Conservation (phyloP, 2,797 vertebrate species). For the Anguilla megastoma region DNA sequence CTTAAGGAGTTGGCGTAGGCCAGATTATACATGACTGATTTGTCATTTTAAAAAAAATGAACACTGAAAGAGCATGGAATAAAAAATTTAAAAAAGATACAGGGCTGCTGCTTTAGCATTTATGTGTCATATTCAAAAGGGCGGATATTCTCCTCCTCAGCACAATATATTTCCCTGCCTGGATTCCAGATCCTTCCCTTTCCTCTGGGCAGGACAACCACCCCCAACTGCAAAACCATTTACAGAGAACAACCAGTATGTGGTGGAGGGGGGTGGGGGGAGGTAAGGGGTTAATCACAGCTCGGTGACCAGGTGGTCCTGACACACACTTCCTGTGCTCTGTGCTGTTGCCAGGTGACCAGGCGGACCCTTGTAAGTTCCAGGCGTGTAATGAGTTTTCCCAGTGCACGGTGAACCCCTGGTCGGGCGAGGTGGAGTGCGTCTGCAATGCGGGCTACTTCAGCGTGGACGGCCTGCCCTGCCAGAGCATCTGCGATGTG, state of each 20-base stretch:
- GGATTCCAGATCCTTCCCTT: not conserved
- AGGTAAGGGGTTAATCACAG: not conserved
- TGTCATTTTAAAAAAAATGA: not conserved
- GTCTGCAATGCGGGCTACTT: conserved; percentile 86
- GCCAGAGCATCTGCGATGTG: conserved; percentile 88
- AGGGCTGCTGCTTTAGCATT: too few relatives aligned
- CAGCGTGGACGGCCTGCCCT: conserved; percentile 86
- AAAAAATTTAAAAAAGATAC: not conserved
- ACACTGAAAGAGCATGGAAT: not conserved
- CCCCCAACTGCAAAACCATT: not conserved
- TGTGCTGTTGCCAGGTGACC: conserved; percentile 75
- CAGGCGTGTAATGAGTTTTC: conserved; percentile 94
- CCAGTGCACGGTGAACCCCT: conserved; percentile 81
- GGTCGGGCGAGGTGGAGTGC: conserved; percentile 90
- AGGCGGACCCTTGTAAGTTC: conserved; percentile 93
- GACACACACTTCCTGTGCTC: not conserved
- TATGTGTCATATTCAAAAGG: not conserved
- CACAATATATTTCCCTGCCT: not conserved
- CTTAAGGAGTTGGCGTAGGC: too few relatives aligned
- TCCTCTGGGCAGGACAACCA: not conserved
- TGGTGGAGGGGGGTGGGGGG: too few relatives aligned
- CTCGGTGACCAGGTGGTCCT: not conserved
- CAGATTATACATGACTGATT: too few relatives aligned
- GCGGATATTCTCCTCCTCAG: not conserved
- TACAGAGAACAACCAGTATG: not conserved